Percentiles rank a stretch among this genome's conserved stretches.
These are phyloP conservation scores for Drosophila fungiperda DNA, from an alignment of 2,888 invertebrate species.

Conservation along the genomic window DNA sequence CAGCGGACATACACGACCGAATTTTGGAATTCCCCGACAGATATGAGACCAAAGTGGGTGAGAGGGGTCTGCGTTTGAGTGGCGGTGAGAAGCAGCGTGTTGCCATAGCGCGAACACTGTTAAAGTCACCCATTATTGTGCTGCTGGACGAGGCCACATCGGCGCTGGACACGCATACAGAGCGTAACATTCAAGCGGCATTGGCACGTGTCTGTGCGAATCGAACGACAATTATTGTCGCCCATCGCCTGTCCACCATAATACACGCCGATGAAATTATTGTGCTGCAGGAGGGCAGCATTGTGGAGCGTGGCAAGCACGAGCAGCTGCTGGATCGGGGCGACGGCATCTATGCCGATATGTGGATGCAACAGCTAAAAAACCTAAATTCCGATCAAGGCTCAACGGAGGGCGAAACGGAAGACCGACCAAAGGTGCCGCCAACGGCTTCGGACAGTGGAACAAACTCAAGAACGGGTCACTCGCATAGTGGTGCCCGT, in stretches of 20 bases:
- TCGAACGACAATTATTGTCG: conserved; percentile 96
- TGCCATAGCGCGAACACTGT: conserved; percentile 97
- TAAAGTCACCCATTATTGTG: conserved; percentile 96
- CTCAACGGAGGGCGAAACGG: conserved; percentile 14
- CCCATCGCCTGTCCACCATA: conserved; percentile 97
- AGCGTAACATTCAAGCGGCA: conserved; percentile 96
- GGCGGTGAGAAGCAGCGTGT: conserved; percentile 99
- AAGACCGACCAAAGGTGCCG: neutral
- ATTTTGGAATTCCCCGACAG: conserved; percentile 96
- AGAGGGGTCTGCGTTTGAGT: conserved; percentile 96
- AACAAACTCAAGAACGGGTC: conserved; percentile 64
- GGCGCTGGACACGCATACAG: conserved; percentile 97
- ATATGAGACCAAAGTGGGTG: conserved; percentile 96
- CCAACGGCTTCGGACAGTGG: conserved; percentile 12
- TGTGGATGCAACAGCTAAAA: conserved; percentile 96
- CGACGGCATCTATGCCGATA: conserved; percentile 93
- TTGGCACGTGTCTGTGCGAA: conserved; percentile 93
- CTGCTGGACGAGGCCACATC: conserved; percentile 98
- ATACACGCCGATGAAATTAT: conserved; percentile 98
- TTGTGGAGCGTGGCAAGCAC: conserved; percentile 95
- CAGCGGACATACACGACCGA: conserved; percentile 97
- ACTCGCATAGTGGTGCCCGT: conserved; percentile 67
- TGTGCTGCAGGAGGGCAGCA: conserved; percentile 95
- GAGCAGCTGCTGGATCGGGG: conserved; percentile 88
- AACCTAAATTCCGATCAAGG: conserved; percentile 79